A percentile compares a stretch with the other conserved stretches of the same genome.
Evolutionary conservation across 2,888 invertebrate genomes (phyloP).

Genomic region (Rhagonycha lutea): DNA sequence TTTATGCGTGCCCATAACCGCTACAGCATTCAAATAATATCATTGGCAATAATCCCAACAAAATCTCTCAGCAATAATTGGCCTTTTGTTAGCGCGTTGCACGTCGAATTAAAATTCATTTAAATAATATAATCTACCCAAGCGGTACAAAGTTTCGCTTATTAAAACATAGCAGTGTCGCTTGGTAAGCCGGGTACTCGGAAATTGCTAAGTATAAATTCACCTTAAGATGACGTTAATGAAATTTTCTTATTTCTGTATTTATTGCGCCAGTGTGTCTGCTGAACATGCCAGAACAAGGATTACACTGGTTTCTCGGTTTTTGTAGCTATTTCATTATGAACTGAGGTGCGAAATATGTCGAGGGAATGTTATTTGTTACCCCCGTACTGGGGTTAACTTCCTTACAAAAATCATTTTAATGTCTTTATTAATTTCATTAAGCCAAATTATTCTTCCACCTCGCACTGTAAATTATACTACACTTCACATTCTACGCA

Average conservation of each 20-base stretch:
- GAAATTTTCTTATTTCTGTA: constrained; percentile 60
- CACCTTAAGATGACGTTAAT: constrained; percentile 63
- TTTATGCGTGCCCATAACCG: constrained; percentile 42
- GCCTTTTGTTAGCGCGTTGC: constrained; percentile 47
- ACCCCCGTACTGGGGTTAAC: constrained; percentile 31
- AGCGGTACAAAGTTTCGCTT: constrained; percentile 45
- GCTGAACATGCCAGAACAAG: constrained; percentile 40
- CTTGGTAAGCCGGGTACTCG: constrained; percentile 50
- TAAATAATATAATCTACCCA: constrained; percentile 52
- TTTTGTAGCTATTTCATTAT: constrained; percentile 48
- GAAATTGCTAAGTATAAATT: constrained; percentile 62
- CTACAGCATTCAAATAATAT: constrained; percentile 37
- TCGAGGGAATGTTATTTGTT: constrained; percentile 44
- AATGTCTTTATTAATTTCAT: constrained; percentile 39
- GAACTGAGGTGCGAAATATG: constrained; percentile 45
- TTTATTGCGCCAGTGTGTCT: constrained; percentile 53
- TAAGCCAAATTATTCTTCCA: constrained; percentile 33
- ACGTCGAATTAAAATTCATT: constrained; percentile 53
- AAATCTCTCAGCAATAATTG: constrained; percentile 46
- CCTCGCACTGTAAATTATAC: constrained; percentile 20
- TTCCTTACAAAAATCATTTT: constrained; percentile 35
- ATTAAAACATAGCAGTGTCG: constrained; percentile 53
- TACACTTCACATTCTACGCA: not conserved
- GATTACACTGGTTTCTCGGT: constrained; percentile 44
- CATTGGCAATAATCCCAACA: constrained; percentile 40